Base-by-base conservation (phyloP, 2,113 vertebrate species). In the Phainopepla nitens region DNA sequence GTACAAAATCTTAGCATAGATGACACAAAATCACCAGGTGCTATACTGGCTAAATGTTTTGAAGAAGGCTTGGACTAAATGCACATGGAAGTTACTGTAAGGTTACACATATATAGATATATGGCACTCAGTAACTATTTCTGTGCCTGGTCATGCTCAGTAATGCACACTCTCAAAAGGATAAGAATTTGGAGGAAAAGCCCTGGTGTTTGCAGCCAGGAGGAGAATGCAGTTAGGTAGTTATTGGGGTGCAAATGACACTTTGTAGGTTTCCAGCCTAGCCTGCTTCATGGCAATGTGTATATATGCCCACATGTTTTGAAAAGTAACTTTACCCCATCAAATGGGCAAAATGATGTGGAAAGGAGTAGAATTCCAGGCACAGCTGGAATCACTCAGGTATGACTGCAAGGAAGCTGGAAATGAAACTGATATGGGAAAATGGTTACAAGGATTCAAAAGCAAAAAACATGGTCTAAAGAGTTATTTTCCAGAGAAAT, bases 351-450 rank as follows among this genome's bases (percentile, higher is more conserved):
- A 69, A 69, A 60, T 19, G 17, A 68, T 81, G 22, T 41, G 20
- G 71, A 87, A 96, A 91, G 66, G 36, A 95, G 68, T 15, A 71
- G 79, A 94, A 85, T 94, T 88, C 71, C 88, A 96, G 71, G 22
- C 85, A 90, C 92, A 96, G 86, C 82, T 97, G 94, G 90, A 88
- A 88, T 86, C 64, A 87, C 31, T 95, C 80, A 81, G 80, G 87
- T 84, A 81, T 39, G 19, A 84, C 49, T 81, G 47, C 69, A 92
- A 91, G 69, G 60, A 92, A 81, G 44, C 64, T 94, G 79, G 44
- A 90, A 93, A 57, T 78, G 51, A 94, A 90, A 77, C 19, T 91
- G 90, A 77, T 73, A 95, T 23, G 72, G 66, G 35, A 96, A 95
- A 93, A 69, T 90, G 11, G 0, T 93, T 94, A 90, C 70, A 94